Evolutionary conservation across 1,140 invertebrate species (phyloP), one percentile per base, ranked within the genome.

Genomic region (Thalassaphorura encarpata): DNA sequence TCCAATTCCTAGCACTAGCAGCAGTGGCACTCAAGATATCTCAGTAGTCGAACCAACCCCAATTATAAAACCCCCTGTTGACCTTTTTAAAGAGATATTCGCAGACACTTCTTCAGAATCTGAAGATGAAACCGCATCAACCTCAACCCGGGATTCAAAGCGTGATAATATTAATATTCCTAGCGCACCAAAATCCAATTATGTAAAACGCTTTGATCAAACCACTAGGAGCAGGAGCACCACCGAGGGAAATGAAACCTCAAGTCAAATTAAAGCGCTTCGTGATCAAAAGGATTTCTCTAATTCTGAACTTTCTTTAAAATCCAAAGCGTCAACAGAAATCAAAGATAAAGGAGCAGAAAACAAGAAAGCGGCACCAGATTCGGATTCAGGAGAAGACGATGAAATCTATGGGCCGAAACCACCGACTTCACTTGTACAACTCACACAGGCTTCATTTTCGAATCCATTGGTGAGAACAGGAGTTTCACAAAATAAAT

Each of bases 31-130:
- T n/a, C n/a, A n/a, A n/a, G 24, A 24, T 29, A 15, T 5, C 6
- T 15, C 11, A 8, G 23, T 8, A 48, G 46, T 16, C 23, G 18
- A 8, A 29, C 11, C 46, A 39, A 39, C 19, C 18, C 18, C 6
- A 24, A 29, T 26, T 15, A 19, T 33, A 3, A 62, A 58, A 55
- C 54, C 63, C 8, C 52, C 60, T 0, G 36, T 60, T 27, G 63
- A 65, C 49, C 42, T 65, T 15, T 65, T 65, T 36, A 65, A 62
- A 51, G 60, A 65, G 55, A 65, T 65, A 49, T 65, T 65, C 46
- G 60, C 57, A 3, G 57, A 65, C 33, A 54, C 52, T 23, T 63
- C 62, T 5, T 65, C 63, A 2, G 63, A 65, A 19, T 59, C 58
- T 15, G 60, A 62, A 21, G 50, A 62, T 13, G 56, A 59, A 36